These are phyloP conservation scores for Meleagris gallopavo DNA, from an alignment of 2,113 vertebrate genomes.

Conservation along the genomic window DNA sequence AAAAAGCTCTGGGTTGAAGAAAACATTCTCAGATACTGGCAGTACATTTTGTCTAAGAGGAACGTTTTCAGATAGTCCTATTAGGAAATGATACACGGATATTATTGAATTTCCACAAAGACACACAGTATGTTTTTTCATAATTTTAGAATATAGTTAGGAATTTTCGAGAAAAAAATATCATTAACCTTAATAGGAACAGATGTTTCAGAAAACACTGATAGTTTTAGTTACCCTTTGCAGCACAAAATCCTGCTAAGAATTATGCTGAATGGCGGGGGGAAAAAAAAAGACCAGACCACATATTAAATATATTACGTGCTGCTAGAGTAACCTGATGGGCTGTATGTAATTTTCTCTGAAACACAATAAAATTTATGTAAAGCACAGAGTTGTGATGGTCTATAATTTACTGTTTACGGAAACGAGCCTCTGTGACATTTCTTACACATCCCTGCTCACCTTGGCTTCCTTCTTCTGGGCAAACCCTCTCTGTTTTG, in stretches of 20 bases:
- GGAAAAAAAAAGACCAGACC: not conserved
- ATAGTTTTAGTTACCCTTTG: not conserved
- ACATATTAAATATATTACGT: not conserved
- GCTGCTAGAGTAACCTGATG: constrained; percentile 24
- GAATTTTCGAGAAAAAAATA: not conserved
- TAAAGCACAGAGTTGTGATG: constrained; percentile 3
- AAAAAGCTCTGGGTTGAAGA: constrained; percentile 34
- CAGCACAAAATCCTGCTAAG: not conserved
- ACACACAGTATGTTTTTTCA: not conserved
- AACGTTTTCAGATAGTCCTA: constrained; percentile 1
- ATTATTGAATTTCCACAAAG: constrained; percentile 18
- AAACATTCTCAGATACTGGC: constrained; percentile 38
- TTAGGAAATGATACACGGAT: not conserved
- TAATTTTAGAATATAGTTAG: not conserved
- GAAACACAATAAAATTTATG: constrained; percentile 56
- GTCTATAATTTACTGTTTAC: not conserved
- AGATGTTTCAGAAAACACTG: not conserved
- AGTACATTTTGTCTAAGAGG: not conserved
- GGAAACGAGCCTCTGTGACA: not conserved
- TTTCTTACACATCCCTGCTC: not conserved
- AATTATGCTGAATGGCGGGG: not conserved
- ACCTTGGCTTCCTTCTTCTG: not conserved
- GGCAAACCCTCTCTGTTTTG: not conserved
- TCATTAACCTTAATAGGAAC: not conserved
- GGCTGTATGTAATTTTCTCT: constrained; percentile 25